Evolutionary conservation across 2,888 invertebrate species (phyloP), one percentile per base, ranked within the genome.

Genomic region (Dryadula phaetusa): DNA sequence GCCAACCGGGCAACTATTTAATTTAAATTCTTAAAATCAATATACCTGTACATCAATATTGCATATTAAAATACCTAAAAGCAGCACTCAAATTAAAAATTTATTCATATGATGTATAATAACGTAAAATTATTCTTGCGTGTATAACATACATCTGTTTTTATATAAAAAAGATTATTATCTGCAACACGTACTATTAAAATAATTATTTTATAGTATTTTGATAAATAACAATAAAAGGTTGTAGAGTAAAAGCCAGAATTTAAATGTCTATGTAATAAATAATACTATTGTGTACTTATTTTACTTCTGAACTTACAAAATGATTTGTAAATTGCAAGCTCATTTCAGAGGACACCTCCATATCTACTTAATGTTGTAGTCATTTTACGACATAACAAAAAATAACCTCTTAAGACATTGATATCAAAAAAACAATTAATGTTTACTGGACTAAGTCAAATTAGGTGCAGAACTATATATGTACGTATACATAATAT

Each of bases 131-230:
- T 28, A 28, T 52, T 10, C 49, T 52, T 28, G 25, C 25, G 53
- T 37, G 34, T 18, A 37, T 20, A n/a, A 20, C 14, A 32, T 20
- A 18, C 34, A 32, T 37, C n/a, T 22, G 8, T 54, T 37, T 22
- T 37, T 53, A 53, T 53, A 32, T 18, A 53, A 54, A 54, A 54
- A 12, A 54, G 14, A 56, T 22, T 54, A 20, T 18, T 20, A 56
- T 40, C 37, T 22, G n/a, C 20, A 6, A 22, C 12, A 54, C 34
- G 6, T 37, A n/a, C 8, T 20, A 37, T 40, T 56, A 56, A 37
- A 22, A 40, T 56, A 37, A 56, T 37, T 56, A 37, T 56, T 56
- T 56, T n/a, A 37, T 37, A 37, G n/a, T 37, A 37, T 20, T 22
- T 34, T 3, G n/a, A 20, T 22, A 1, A 37, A 37, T 20, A 34